Evolutionary conservation across 2,113 vertebrate genomes (phyloP).

Genomic region (Thalassarche chlororhynchos): DNA sequence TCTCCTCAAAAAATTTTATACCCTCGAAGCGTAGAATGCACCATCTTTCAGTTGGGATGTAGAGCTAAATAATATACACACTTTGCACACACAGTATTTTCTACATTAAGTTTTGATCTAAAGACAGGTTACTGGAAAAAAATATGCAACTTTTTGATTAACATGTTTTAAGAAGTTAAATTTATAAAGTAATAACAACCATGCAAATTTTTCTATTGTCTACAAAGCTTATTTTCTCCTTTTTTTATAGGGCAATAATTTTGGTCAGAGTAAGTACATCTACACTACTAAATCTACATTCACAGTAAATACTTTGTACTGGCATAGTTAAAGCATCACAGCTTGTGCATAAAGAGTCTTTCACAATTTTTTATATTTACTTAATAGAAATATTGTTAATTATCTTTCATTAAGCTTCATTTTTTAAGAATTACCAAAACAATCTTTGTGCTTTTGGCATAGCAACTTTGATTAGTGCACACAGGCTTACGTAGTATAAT

Average conservation of each 20-base stretch:
- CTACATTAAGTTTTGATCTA: not conserved
- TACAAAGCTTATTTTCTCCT: not conserved
- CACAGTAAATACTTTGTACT: not conserved
- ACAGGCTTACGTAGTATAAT: not conserved
- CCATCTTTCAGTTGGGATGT: not conserved
- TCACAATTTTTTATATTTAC: not conserved
- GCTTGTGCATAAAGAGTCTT: not conserved
- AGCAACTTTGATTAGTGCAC: not conserved
- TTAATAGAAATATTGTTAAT: not conserved
- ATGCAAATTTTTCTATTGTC: not conserved
- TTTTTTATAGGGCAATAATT: not conserved
- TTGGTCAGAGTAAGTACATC: not conserved
- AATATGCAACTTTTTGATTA: not conserved
- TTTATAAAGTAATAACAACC: not conserved
- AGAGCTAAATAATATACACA: not conserved
- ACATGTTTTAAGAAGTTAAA: not conserved
- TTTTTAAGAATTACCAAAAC: not conserved
- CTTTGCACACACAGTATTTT: not conserved
- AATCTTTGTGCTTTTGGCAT: not conserved
- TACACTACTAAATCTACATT: not conserved
- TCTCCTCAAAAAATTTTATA: not conserved
- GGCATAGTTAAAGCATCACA: not conserved
- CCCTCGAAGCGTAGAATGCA: accelerated
- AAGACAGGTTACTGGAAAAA: not conserved
- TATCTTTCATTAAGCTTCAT: not conserved